phyloP scores from a whole-genome alignment of 2,113 vertebrate genomes.

The Pachyramphus minor region DNA sequence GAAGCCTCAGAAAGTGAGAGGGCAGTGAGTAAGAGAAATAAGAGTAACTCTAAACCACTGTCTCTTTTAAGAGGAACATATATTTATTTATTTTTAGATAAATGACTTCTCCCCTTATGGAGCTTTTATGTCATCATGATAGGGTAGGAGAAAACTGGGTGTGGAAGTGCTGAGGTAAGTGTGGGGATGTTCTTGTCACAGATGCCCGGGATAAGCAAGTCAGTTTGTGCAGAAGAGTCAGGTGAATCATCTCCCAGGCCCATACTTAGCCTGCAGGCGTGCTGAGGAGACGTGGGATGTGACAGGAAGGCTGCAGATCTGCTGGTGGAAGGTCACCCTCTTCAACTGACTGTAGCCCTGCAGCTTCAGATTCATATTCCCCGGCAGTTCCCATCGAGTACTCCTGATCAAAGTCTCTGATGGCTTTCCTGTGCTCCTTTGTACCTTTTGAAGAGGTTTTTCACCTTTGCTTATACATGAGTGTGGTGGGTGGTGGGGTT shows the following conservation, averaged over 20 bases:
- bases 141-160: background rate
- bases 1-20: background rate
- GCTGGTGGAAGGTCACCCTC: background rate
- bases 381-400: background rate
- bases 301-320: background rate
- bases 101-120: background rate
- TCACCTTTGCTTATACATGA: background rate
- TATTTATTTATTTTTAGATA: background rate
- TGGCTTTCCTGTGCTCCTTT: background rate
- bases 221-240: background rate
- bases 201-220: background rate
- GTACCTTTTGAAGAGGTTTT: background rate
- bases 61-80: background rate
- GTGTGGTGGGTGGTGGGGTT: no score
- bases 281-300: background rate
- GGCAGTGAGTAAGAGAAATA: background rate
- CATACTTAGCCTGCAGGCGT: background rate
- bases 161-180: background rate
- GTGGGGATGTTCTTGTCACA: background rate
- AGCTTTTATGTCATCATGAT: background rate
- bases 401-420: background rate
- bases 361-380: background rate
- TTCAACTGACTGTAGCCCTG: rapidly evolving
- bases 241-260: background rate
- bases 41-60: background rate